Percentiles rank a stretch among this genome's conserved stretches.
phyloP scores from a whole-genome alignment of 2,113 vertebrate genomes.

The Sturnus vulgaris region DNA sequence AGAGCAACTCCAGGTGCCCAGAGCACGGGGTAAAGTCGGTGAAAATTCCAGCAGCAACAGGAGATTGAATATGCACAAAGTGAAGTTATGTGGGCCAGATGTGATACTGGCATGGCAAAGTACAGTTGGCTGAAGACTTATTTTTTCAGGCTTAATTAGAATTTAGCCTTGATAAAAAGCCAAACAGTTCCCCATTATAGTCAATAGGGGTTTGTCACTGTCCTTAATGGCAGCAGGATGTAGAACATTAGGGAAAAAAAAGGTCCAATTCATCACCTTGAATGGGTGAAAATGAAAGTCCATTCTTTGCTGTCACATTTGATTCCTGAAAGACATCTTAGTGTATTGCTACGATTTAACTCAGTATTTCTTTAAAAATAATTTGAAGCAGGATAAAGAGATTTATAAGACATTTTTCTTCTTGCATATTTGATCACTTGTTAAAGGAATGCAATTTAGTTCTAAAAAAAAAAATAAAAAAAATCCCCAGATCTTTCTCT shows the following conservation, averaged over 20 bases:
- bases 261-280: background rate
- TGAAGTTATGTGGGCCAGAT: background rate
- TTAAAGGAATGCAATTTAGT: background rate
- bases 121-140: background rate
- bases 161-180: background rate
- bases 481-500: constrained; percentile 5
- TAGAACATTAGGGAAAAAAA: background rate
- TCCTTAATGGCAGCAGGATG: background rate
- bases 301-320: background rate
- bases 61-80: background rate
- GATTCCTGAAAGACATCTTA: background rate
- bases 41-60: background rate
- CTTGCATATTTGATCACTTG: background rate
- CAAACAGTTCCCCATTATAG: background rate
- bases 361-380: background rate
- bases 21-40: background rate
- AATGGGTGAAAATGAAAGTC: background rate
- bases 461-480: background rate
- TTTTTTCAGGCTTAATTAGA: background rate
- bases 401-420: background rate
- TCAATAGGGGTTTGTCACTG: background rate
- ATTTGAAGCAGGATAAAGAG: background rate
- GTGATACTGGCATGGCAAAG: background rate
- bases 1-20: background rate
- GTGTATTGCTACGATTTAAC: background rate